Base-by-base conservation (phyloP, 2,888 invertebrate genomes). In the Yponomeuta cagnagella region DNA sequence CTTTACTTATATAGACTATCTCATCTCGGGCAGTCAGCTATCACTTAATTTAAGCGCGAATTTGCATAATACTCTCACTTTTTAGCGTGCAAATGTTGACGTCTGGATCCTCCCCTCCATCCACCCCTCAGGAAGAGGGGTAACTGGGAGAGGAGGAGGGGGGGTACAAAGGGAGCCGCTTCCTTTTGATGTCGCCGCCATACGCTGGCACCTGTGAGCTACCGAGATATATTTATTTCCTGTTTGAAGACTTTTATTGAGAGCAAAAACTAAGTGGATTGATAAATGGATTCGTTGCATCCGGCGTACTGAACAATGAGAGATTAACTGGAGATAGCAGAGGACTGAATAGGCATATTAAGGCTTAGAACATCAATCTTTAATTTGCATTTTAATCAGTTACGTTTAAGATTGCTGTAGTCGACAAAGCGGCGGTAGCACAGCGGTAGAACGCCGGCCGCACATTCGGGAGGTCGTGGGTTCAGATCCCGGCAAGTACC, bases 61-160 rank as follows among this genome's bases (percentile, higher is more conserved):
- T 65, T 65, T 65, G 31, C 65, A 65, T 65, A 9, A 43, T 37
- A 67, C 37, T 33, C 67, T 67, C 76, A 75, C 77, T 81, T 85
- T 80, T 84, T 80, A 82, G 75, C 79, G 88, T 85, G 88, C 85
- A 85, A 88, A 87, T 85, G 84, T 85, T 83, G 82, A 83, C 82
- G 73, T 37, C 33, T 67, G 33, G 43, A 43, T 8, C 67, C 10
- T 31, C 66, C 66, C 33, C n/a, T 6, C 64, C 52, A 58, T 15
- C 65, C 65, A 12, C 30, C 72, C 70, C 15, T 5, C 3, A 2
- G 9, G 72, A 75, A 73, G 75, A 75, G 73, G 74, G 73, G 73
- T 48, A 43, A 37, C 64, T 71, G 65, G 66, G 70, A 71, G 74
- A 68, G 72, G 74, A 74, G 74, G 75, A 73, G 76, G 74, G 74